Conservation (phyloP, 2,888 invertebrate genomes). For the Andrena bicolor region DNA sequence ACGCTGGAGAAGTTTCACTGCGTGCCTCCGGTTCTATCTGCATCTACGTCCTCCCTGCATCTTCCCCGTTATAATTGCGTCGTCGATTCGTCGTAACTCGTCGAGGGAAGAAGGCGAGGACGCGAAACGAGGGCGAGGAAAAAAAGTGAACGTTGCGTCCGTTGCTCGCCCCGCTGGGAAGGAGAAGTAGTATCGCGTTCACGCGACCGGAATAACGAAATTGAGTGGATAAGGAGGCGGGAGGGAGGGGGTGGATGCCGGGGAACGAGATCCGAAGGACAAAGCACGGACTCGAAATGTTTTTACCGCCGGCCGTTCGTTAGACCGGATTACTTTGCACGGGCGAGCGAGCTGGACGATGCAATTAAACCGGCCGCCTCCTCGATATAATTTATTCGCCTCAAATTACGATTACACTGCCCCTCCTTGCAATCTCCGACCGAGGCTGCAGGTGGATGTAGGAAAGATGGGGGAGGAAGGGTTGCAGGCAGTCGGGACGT, state of each 20-base stretch:
- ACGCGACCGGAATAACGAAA: conserved; percentile 40
- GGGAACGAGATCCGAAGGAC: conserved; percentile 15
- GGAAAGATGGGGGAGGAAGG: background rate
- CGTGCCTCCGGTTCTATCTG: background rate
- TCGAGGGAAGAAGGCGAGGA: background rate
- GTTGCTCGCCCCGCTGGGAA: background rate
- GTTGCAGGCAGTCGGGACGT: background rate
- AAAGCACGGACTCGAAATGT: conserved; percentile 39
- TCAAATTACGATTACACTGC: conserved; percentile 53
- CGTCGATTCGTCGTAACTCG: conserved; percentile 11
- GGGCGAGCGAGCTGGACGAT: conserved; percentile 30
- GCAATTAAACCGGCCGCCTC: conserved; percentile 56
- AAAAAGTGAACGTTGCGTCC: background rate
- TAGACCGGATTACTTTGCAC: conserved; percentile 51
- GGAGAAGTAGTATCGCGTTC: conserved; percentile 30
- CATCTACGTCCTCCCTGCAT: conserved; percentile 20
- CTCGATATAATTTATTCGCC: conserved; percentile 64
- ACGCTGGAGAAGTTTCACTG: conserved; percentile 21
- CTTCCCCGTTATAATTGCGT: conserved; percentile 30
- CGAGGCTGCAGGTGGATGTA: no score
- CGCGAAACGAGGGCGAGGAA: background rate
- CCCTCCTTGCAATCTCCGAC: background rate
- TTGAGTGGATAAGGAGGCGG: conserved; percentile 10
- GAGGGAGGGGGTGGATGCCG: no score
- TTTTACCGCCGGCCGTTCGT: conserved; percentile 61